Conservation (phyloP, 2,888 invertebrate genomes). For the Pediacus dermestoides region DNA sequence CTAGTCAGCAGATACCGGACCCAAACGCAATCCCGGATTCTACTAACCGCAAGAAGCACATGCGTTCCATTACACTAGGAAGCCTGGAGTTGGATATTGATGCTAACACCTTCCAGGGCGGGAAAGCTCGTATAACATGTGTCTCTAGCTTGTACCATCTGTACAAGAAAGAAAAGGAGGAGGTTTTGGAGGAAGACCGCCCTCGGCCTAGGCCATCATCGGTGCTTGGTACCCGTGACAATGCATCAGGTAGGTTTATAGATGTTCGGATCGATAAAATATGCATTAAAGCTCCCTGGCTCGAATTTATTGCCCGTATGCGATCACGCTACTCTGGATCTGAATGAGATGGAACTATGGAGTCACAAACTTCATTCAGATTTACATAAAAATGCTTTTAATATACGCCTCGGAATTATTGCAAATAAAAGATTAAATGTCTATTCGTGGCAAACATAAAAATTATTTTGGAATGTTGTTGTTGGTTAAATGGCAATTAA, state of each 20-base stretch:
- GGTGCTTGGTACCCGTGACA: conserved; percentile 67
- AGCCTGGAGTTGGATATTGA: conserved; percentile 60
- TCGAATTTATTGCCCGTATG: conserved; percentile 5
- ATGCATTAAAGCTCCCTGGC: conserved; percentile 11
- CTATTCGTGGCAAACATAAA: conserved; percentile 2
- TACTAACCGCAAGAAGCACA: conserved; percentile 23
- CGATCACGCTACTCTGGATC: conserved; percentile 8
- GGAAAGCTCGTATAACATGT: conserved; percentile 63
- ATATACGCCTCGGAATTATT: conserved; percentile 3
- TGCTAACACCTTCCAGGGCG: conserved; percentile 61
- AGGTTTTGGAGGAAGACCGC: conserved; percentile 68
- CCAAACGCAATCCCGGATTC: conserved; percentile 26
- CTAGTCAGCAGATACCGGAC: conserved; percentile 30
- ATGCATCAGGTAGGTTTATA: conserved; percentile 53
- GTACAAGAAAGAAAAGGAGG: conserved; percentile 61
- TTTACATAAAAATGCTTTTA: conserved; percentile 15
- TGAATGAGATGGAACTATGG: conserved; percentile 7
- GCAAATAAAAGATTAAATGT: conserved; percentile 9
- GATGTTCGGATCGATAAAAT: conserved; percentile 11
- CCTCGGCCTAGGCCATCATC: conserved; percentile 72
- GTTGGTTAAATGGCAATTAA: not conserved
- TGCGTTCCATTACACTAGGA: conserved; percentile 36
- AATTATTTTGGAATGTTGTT: not conserved
- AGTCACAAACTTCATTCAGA: conserved; percentile 7
- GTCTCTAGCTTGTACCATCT: conserved; percentile 66